phyloP scores from a whole-genome alignment of 2,113 vertebrate species.

The Coryphaenoides rupestris region DNA sequence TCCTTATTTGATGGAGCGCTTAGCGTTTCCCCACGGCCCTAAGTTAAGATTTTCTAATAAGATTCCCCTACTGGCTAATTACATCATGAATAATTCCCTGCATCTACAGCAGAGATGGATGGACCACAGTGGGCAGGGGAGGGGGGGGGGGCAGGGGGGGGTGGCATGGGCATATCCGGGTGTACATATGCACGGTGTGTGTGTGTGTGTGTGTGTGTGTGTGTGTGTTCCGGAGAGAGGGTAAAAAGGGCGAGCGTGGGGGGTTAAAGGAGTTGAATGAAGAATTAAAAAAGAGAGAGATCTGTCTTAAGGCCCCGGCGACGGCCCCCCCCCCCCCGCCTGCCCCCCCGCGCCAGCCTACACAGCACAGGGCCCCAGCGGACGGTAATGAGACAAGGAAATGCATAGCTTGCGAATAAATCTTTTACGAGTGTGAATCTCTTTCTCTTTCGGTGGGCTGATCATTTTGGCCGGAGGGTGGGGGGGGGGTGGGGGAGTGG shows the following conservation, averaged over 20 bases:
- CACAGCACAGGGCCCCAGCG: constrained; percentile 36
- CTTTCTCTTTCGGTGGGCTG: neutral
- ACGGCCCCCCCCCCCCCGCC: too few species aligned
- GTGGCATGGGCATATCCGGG: neutral
- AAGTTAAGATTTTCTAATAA: constrained; percentile 56
- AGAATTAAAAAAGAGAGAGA: constrained; percentile 33
- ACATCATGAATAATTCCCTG: constrained; percentile 64
- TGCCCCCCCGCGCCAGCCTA: too few species aligned
- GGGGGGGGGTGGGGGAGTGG: constrained; percentile 27
- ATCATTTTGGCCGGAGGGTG: constrained; percentile 11
- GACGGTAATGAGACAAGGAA: constrained; percentile 58
- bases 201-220: neutral
- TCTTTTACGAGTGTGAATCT: constrained; percentile 43
- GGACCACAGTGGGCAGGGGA: neutral
- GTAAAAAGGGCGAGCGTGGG: constrained; percentile 2
- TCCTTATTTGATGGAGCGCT: constrained; percentile 56
- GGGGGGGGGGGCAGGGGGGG: neutral
- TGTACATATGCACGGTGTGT: neutral
- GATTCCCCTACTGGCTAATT: constrained; percentile 58
- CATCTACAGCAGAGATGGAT: constrained; percentile 35
- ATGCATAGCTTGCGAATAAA: constrained; percentile 58
- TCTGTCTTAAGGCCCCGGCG: constrained; percentile 36
- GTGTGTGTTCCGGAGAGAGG: constrained; percentile 13
- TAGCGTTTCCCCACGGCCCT: constrained; percentile 52
- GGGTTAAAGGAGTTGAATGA: constrained; percentile 18